Evolutionary conservation across 2,113 vertebrate genomes (phyloP).

Genomic region (Anhinga anhinga): DNA sequence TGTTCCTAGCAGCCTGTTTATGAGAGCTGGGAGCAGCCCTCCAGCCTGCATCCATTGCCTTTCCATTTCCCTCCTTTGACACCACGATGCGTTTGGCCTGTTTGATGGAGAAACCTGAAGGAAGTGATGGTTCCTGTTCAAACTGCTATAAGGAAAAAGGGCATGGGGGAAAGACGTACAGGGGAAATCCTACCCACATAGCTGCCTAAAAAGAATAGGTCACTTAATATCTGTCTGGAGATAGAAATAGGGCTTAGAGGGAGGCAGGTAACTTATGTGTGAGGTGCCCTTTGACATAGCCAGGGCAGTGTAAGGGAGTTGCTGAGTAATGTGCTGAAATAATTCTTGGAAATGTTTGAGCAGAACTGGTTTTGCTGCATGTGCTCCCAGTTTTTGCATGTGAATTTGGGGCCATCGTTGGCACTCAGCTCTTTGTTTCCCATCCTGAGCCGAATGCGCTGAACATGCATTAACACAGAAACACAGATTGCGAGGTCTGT

Average conservation of each 20-base stretch:
- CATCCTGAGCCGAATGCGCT: not conserved
- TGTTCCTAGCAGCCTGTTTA: not conserved
- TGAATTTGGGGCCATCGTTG: accelerated
- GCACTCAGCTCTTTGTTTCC: not conserved
- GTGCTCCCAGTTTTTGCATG: not conserved
- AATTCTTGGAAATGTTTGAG: not conserved
- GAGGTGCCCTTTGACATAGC: not conserved
- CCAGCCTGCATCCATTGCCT: accelerated
- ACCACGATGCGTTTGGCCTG: accelerated
- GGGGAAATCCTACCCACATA: not conserved
- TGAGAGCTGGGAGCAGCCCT: not conserved
- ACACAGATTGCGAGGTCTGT: not conserved
- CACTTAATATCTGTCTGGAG: not conserved
- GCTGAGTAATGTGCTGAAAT: not conserved
- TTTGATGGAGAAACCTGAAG: not conserved
- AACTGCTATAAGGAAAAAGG: not conserved
- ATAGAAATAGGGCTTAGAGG: not conserved
- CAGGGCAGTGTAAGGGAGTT: not conserved
- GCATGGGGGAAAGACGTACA: not conserved
- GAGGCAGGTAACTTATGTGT: accelerated
- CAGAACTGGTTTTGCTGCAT: not conserved
- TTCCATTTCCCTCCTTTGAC: not conserved
- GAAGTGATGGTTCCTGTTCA: not conserved
- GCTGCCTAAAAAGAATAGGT: not conserved
- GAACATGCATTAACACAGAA: not conserved